Percentiles rank a stretch among this genome's conserved stretches.
These are phyloP conservation scores for Bombus cullumanus DNA, from an alignment of 1,140 invertebrate genomes.

Conservation along the genomic window DNA sequence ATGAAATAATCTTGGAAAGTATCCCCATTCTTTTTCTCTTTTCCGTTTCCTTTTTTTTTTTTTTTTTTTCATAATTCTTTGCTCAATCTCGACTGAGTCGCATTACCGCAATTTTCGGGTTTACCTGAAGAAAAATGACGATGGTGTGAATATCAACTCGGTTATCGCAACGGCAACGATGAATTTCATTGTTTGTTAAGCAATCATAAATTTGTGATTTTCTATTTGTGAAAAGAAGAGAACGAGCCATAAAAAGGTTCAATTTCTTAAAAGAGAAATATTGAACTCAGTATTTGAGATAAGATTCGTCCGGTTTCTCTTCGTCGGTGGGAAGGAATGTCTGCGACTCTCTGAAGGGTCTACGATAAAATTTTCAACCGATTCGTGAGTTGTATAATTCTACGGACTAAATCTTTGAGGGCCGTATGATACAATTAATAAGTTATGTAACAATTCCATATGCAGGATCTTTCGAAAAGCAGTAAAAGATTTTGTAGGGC, in stretches of 20 bases:
- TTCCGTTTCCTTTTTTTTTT: not conserved
- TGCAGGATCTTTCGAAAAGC: not conserved
- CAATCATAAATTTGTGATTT: not conserved
- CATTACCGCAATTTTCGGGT: not conserved
- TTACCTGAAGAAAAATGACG: not conserved
- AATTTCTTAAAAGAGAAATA: too few species aligned
- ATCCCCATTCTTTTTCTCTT: not conserved
- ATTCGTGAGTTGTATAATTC: not conserved
- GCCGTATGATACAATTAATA: not conserved
- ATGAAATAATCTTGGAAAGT: slow-evolving; percentile 3
- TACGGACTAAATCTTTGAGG: not conserved
- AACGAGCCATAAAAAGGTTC: not conserved
- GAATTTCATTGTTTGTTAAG: not conserved
- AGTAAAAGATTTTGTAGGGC: not conserved
- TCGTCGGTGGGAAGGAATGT: not conserved
- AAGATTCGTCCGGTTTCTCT: not conserved
- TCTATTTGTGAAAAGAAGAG: not conserved
- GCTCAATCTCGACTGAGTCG: not conserved
- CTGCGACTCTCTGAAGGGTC: not conserved
- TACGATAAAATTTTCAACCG: not conserved
- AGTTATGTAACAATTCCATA: not conserved
- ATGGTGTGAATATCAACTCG: not conserved
- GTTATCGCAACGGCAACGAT: too few species aligned
- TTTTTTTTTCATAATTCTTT: not conserved
- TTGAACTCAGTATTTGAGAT: too few species aligned